A percentile compares a stretch with the other conserved stretches of the same genome.
These are phyloP conservation scores for Diprion similis DNA, from an alignment of 1,140 invertebrate genomes.

Conservation along the genomic window DNA sequence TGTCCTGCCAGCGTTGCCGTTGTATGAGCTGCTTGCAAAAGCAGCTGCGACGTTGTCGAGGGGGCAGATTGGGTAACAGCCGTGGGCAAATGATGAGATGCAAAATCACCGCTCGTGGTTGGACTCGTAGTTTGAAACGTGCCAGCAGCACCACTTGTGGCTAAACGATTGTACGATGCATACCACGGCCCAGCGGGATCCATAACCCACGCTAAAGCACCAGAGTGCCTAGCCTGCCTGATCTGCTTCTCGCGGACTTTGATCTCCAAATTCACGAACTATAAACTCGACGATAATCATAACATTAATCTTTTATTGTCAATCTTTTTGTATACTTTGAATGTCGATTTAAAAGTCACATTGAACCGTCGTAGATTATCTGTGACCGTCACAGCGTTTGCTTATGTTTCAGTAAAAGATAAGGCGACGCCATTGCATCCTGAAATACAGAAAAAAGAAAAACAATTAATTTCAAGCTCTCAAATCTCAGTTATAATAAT, in stretches of 20 bases:
- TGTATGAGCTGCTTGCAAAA: slow-evolving; percentile 69
- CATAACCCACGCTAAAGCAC: slow-evolving; percentile 63
- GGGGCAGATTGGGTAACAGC: slow-evolving; percentile 60
- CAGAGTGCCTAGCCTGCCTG: slow-evolving; percentile 42
- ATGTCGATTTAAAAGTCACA: too few species aligned
- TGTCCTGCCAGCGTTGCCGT: slow-evolving; percentile 68
- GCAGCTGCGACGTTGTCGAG: slow-evolving; percentile 66
- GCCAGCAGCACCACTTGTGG: slow-evolving; percentile 65
- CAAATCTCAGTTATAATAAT: too few species aligned
- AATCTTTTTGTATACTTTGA: background rate
- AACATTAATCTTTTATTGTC: background rate
- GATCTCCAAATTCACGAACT: background rate
- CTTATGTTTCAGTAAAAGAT: background rate
- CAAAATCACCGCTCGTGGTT: slow-evolving; percentile 66
- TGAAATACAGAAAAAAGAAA: background rate
- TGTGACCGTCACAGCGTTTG: background rate
- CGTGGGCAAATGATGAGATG: slow-evolving; percentile 66
- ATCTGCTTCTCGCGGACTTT: slow-evolving; percentile 4
- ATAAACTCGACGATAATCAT: background rate
- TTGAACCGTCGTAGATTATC: background rate
- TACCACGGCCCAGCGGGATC: slow-evolving; percentile 84
- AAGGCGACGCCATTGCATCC: background rate
- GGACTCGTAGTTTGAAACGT: slow-evolving; percentile 54
- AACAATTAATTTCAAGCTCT: too few species aligned
- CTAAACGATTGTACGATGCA: slow-evolving; percentile 75